These are phyloP conservation scores for Odontesthes bonariensis DNA, from an alignment of 2,113 vertebrate species.

Conservation along the genomic window DNA sequence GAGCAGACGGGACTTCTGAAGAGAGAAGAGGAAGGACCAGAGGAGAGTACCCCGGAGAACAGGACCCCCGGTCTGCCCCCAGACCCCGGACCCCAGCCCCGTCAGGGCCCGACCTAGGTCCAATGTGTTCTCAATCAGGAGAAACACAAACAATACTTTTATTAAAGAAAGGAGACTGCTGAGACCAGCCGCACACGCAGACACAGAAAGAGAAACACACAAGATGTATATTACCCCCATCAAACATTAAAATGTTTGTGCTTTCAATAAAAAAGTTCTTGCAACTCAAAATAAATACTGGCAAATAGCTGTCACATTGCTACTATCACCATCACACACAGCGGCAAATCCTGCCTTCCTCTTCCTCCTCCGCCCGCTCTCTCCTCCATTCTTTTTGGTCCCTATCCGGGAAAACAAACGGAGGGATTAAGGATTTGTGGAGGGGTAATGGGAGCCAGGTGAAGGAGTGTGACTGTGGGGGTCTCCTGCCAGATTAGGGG, in stretches of 20 bases:
- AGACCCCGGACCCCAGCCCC: constrained; percentile 70
- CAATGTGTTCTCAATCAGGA: constrained; percentile 98
- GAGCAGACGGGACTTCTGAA: constrained; percentile 94
- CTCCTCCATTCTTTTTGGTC: constrained; percentile 65
- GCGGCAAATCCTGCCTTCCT: constrained; percentile 55
- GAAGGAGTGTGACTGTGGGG: constrained; percentile 80
- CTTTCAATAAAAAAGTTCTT: constrained; percentile 23
- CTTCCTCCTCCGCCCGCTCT: constrained; percentile 54
- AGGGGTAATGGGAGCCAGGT: constrained; percentile 81
- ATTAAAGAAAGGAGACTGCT: constrained; percentile 88
- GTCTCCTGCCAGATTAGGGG: constrained; percentile 77
- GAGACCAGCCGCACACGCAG: constrained; percentile 76
- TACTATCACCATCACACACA: constrained; percentile 55
- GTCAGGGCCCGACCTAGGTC: constrained; percentile 81
- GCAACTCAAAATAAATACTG: constrained; percentile 26
- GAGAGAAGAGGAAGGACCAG: constrained; percentile 89
- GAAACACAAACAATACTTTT: constrained; percentile 96
- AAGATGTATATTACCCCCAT: not conserved
- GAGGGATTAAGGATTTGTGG: constrained; percentile 81
- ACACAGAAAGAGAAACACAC: constrained; percentile 39
- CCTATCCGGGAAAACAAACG: constrained; percentile 83
- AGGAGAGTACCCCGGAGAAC: constrained; percentile 89
- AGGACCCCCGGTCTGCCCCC: constrained; percentile 84
- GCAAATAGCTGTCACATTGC: constrained; percentile 49
- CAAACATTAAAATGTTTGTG: constrained; percentile 1